Conservation (phyloP, 2,888 invertebrate species). For the Harpalus rufipes region DNA sequence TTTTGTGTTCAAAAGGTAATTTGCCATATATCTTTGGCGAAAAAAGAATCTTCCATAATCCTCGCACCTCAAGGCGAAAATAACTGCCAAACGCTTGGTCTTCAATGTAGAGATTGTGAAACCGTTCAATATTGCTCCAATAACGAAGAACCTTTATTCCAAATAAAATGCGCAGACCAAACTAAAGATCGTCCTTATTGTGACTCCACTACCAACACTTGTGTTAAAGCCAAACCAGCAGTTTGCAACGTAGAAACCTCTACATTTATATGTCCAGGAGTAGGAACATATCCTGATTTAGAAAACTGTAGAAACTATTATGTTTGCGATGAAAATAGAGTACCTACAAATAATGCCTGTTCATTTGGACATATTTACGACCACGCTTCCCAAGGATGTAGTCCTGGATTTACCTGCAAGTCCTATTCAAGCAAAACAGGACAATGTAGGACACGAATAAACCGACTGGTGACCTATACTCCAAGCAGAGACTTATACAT, state of each 20-base stretch:
- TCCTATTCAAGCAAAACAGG: constrained; percentile 44
- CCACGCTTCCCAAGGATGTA: constrained; percentile 14
- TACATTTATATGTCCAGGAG: constrained; percentile 27
- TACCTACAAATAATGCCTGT: constrained; percentile 23
- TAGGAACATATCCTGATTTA: constrained; percentile 58
- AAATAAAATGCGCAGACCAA: constrained; percentile 56
- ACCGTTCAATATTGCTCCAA: constrained; percentile 55
- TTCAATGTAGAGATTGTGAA: constrained; percentile 59
- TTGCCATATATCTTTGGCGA: constrained; percentile 50
- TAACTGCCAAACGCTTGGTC: constrained; percentile 18
- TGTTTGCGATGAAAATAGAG: constrained; percentile 51
- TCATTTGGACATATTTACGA: constrained; percentile 29
- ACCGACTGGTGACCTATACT: constrained; percentile 42
- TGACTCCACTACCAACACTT: constrained; percentile 39
- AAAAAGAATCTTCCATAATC: constrained; percentile 38
- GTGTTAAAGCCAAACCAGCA: constrained; percentile 28
- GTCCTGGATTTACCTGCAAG: background rate
- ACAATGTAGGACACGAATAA: constrained; percentile 45
- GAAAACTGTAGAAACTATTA: constrained; percentile 60
- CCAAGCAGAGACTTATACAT: constrained; percentile 52
- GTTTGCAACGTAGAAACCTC: constrained; percentile 3
- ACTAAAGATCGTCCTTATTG: constrained; percentile 45
- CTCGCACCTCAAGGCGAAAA: constrained; percentile 1
- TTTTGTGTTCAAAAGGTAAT: constrained; percentile 9
- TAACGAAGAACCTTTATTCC: constrained; percentile 10